phyloP scores from a whole-genome alignment of 2,113 vertebrate species.

The Ornithorhynchus anatinus region DNA sequence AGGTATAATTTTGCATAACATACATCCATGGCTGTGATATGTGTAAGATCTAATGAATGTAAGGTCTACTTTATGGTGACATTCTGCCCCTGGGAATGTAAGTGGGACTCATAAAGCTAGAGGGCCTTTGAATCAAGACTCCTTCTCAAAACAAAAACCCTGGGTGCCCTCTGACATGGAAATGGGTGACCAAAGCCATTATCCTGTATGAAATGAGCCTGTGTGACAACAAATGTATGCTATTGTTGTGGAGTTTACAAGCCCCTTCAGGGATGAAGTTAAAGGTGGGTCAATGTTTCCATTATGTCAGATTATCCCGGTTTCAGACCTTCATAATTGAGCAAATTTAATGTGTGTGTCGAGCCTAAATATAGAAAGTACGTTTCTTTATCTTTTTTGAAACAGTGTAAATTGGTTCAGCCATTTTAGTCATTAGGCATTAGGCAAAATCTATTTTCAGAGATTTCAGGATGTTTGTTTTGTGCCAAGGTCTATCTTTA shows the following conservation, averaged over 20 bases:
- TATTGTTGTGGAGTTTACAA: constrained; percentile 5
- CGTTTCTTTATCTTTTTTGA: constrained; percentile 9
- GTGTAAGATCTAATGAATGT: constrained; percentile 33
- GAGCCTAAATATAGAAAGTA: not conserved
- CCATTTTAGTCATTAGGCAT: not conserved
- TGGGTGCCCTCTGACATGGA: constrained; percentile 28
- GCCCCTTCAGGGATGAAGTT: constrained; percentile 1
- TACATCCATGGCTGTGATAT: constrained; percentile 31
- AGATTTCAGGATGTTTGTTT: not conserved
- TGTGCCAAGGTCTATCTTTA: not conserved
- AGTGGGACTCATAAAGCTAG: constrained; percentile 32
- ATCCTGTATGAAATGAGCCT: constrained; percentile 18
- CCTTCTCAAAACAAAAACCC: constrained; percentile 25
- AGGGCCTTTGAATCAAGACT: constrained; percentile 39
- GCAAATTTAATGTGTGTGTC: not conserved
- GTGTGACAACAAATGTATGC: constrained; percentile 12
- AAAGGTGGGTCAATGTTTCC: constrained; percentile 28
- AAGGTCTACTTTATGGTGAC: constrained; percentile 36
- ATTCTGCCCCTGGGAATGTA: constrained; percentile 30
- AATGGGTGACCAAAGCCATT: constrained; percentile 28
- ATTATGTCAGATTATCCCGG: constrained; percentile 6
- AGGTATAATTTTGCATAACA: constrained; percentile 10
- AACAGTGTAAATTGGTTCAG: not conserved
- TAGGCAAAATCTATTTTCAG: not conserved
- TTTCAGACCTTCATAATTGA: not conserved